These are phyloP conservation scores for Tautogolabrus adspersus DNA, from an alignment of 2,113 vertebrate species.

Conservation along the genomic window DNA sequence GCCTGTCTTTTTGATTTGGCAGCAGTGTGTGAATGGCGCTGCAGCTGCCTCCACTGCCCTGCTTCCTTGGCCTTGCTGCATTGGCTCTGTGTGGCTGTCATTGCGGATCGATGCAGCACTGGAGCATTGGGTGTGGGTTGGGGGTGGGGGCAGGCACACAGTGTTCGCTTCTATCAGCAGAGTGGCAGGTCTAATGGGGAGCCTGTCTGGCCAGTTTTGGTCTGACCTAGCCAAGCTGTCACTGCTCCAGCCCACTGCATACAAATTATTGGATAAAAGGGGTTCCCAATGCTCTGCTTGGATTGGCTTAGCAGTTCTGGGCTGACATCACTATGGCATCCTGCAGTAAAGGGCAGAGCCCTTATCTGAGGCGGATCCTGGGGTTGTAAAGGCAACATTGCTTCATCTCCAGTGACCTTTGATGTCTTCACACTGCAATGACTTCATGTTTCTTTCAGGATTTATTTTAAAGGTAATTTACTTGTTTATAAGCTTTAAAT, in stretches of 20 bases:
- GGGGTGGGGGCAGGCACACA: slow-evolving; percentile 47
- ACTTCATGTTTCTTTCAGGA: too few species aligned
- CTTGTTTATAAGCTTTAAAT: too few species aligned
- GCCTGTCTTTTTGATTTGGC: slow-evolving; percentile 24
- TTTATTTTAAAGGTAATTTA: too few species aligned
- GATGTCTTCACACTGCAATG: neutral
- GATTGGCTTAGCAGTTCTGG: slow-evolving; percentile 18
- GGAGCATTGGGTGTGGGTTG: neutral
- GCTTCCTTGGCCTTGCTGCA: slow-evolving; percentile 25
- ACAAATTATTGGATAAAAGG: slow-evolving; percentile 41
- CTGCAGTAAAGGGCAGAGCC: slow-evolving; percentile 18
- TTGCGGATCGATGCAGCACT: slow-evolving; percentile 55
- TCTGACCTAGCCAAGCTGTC: slow-evolving; percentile 57
- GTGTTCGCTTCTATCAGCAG: slow-evolving; percentile 43
- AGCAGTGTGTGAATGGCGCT: slow-evolving; percentile 28
- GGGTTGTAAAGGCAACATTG: slow-evolving; percentile 25
- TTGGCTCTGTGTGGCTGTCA: slow-evolving; percentile 41
- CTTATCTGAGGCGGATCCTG: slow-evolving; percentile 17
- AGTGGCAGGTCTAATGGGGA: slow-evolving; percentile 56
- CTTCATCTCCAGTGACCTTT: slow-evolving; percentile 9
- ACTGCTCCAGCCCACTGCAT: slow-evolving; percentile 23
- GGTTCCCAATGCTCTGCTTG: slow-evolving; percentile 5
- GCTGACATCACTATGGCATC: slow-evolving; percentile 23
- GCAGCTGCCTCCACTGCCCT: slow-evolving; percentile 31
- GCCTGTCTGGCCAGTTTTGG: slow-evolving; percentile 40